These are phyloP conservation scores for Euphonia xanthogaster DNA, from an alignment of 2,797 vertebrate genomes.

Conservation along the genomic window DNA sequence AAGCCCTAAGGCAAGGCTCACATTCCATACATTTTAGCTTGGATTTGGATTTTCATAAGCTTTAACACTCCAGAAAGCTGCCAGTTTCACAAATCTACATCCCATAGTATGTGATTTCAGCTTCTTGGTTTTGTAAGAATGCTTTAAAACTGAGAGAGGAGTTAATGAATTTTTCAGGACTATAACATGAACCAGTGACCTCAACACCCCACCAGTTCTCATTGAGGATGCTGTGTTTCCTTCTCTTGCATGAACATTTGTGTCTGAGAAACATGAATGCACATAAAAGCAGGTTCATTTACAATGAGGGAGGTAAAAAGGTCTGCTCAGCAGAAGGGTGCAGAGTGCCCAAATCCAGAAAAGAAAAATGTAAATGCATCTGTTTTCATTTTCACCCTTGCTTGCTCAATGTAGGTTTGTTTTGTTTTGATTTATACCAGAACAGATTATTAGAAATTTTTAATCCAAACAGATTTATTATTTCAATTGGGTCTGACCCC, in stretches of 20 bases:
- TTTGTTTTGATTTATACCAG: not conserved
- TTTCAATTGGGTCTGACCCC: not conserved
- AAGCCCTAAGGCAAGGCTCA: not conserved
- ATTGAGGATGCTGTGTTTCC: not conserved
- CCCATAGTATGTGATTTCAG: not conserved
- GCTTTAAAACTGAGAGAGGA: not conserved
- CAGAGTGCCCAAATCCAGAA: not conserved
- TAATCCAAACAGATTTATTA: conserved; percentile 6
- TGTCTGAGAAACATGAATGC: not conserved
- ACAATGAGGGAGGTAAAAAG: not conserved
- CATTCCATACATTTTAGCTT: conserved; percentile 62
- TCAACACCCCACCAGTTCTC: not conserved
- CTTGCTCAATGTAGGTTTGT: not conserved
- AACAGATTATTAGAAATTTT: not conserved
- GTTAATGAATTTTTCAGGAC: not conserved
- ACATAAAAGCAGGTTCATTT: not conserved
- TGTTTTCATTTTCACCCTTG: not conserved
- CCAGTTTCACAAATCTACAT: conserved; percentile 14
- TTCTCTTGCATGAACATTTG: not conserved
- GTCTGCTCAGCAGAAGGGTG: not conserved
- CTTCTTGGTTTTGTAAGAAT: not conserved
- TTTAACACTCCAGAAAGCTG: conserved; percentile 26
- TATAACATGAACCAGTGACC: not conserved
- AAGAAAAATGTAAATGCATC: not conserved
- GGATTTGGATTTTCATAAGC: conserved; percentile 65